Conservation (phyloP, 2,113 vertebrate species). For the Bubo blakistoni region DNA sequence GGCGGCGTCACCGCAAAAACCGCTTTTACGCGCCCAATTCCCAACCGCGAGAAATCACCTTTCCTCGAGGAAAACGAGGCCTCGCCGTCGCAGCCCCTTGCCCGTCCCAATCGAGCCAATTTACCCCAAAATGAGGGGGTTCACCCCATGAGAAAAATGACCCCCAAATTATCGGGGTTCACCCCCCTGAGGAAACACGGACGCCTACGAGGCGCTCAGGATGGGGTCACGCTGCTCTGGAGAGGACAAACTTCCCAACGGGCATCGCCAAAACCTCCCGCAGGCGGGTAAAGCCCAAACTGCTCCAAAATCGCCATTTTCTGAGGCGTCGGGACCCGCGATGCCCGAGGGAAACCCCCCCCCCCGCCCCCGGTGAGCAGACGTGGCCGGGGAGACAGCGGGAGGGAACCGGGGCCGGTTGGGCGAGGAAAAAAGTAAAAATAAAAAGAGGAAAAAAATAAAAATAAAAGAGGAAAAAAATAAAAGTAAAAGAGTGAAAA, state of each 20-base stretch:
- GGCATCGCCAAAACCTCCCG: not conserved
- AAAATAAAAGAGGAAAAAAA: no score
- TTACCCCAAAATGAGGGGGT: not conserved
- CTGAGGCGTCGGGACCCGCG: fast-evolving
- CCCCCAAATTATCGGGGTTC: not conserved
- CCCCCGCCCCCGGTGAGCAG: no score
- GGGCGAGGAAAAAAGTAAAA: no score
- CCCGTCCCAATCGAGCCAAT: not conserved
- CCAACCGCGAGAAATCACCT: not conserved
- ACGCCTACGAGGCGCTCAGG: not conserved
- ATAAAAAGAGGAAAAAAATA: no score
- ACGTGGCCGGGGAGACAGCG: fast-evolving
- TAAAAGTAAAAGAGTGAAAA: no score
- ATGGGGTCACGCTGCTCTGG: fast-evolving
- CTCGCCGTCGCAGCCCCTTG: not conserved
- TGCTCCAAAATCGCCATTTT: not conserved
- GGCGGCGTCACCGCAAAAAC: not conserved
- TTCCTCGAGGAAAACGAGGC: not conserved
- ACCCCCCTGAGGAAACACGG: fast-evolving
- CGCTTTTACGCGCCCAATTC: not conserved
- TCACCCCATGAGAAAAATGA: no score
- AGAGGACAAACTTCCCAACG: not conserved
- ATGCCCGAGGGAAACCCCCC: not conserved
- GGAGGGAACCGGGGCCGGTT: not conserved
- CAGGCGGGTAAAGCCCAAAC: not conserved